A percentile compares a stretch with the other conserved stretches of the same genome.
These are phyloP conservation scores for Tachystola acroxantha DNA, from an alignment of 2,888 invertebrate genomes.

Conservation along the genomic window DNA sequence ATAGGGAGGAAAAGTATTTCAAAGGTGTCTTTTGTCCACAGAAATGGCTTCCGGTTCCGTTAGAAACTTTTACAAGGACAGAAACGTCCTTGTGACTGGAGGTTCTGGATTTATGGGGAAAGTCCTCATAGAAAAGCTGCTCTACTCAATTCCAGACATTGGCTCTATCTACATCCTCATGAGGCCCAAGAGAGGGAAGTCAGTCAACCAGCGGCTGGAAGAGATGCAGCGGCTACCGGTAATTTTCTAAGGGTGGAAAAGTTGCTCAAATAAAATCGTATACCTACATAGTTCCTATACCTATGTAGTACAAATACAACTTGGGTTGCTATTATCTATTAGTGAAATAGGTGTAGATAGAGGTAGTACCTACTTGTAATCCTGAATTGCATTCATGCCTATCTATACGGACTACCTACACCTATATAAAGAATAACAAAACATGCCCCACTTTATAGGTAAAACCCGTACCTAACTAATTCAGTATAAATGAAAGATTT, in stretches of 20 bases:
- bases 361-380: too few species aligned
- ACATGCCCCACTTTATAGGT: too few species aligned
- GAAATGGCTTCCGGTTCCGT: slow-evolving; percentile 45
- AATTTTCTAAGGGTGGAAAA: too few species aligned
- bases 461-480: too few species aligned
- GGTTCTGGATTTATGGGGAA: slow-evolving; percentile 83
- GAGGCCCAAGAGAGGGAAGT: slow-evolving; percentile 80
- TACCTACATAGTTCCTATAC: not conserved
- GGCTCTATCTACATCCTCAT: slow-evolving; percentile 79
- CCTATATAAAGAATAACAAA: too few species aligned
- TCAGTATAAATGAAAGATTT: too few species aligned
- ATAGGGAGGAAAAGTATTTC: too few species aligned
- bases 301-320: not conserved
- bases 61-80: slow-evolving; percentile 78
- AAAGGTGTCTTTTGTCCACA: too few species aligned
- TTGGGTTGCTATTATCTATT: slow-evolving; percentile 13
- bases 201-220: slow-evolving; percentile 76
- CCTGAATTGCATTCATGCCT: too few species aligned
- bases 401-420: too few species aligned
- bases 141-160: slow-evolving; percentile 79
- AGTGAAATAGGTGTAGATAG: too few species aligned
- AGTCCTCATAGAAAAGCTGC: slow-evolving; percentile 80
- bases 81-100: slow-evolving; percentile 79
- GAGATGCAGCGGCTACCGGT: slow-evolving; percentile 81
- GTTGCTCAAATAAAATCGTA: not conserved